Base-by-base conservation (phyloP, 2,888 invertebrate genomes). In the Calliopum simillimum region DNA sequence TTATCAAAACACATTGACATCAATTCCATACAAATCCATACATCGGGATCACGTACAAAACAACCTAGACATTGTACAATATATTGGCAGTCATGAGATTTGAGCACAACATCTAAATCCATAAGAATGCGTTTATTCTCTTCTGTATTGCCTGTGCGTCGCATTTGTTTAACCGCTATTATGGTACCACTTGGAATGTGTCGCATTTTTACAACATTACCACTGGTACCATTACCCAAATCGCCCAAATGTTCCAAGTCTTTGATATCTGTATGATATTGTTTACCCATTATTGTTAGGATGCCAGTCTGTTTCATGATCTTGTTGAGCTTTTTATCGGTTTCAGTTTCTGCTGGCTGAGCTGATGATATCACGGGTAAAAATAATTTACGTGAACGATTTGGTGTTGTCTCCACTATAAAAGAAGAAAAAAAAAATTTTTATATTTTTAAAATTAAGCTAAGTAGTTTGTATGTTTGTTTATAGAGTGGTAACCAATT, bases 1-100 rank as follows among this genome's bases (percentile, higher is more conserved):
- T 99, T 99, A 86, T 99, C 99, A 84, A 99, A 94, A 87, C 99
- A 99, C 21, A 98, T 97, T 14, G 97, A 94, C 99, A 99, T 99
- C 77, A 99, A 89, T 88, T 99, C 99, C 99, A 99, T 99, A 86
- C 99, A 99, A 83, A 99, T 99, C 97, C 99, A 99, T 0, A 99
- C 98, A 86, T 99, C 98, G 1, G 96, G 94, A 84, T 96, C 96
- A 0, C 96, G 97, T 68, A 99, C 97, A 87, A 99, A 98, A 88
- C 97, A 98, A 53, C 99, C 99, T 81, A 97, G 90, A 86, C 98
- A 99, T 84, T 96, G 92, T 78, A 99, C 99, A 79, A 99, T 99
- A 87, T 94, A 98, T 47, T 94, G 94, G 87, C 98, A 99, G 87
- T 97, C 97, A 81, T 97, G 96, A 23, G 98, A 98, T 77, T 98